A percentile compares a stretch with the other conserved stretches of the same genome.
These are phyloP conservation scores for Eristalis pertinax DNA, from an alignment of 2,888 invertebrate genomes.

Conservation along the genomic window DNA sequence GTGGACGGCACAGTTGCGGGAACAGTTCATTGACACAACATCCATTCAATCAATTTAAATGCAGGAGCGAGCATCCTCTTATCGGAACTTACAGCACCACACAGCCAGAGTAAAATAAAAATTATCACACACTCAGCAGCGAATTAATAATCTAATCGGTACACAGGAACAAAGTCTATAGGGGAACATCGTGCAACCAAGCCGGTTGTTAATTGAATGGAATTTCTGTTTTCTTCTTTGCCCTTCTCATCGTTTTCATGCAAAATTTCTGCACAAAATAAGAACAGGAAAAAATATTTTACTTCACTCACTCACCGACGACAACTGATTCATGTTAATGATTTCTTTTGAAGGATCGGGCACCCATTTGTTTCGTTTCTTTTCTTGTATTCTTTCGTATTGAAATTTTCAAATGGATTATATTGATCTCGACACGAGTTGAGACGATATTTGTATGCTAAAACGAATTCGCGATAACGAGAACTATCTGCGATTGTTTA, in stretches of 20 bases:
- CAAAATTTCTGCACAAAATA: constrained; percentile 35
- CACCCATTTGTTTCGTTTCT: constrained; percentile 26
- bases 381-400: constrained; percentile 5
- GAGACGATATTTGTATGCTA: background rate
- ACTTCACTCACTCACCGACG: constrained; percentile 65
- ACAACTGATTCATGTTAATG: constrained; percentile 67
- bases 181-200: constrained; percentile 11
- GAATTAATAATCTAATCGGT: constrained; percentile 15
- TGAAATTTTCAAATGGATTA: background rate
- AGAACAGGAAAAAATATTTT: constrained; percentile 9
- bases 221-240: background rate
- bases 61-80: constrained; percentile 31
- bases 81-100: constrained; percentile 51
- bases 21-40: constrained; percentile 65
- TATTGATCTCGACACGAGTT: constrained; percentile 7
- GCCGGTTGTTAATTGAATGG: constrained; percentile 40
- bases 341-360: constrained; percentile 53
- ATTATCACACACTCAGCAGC: constrained; percentile 33
- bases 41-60: constrained; percentile 4
- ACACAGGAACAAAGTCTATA: constrained; percentile 28
- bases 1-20: constrained; percentile 12
- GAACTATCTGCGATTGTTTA: constrained; percentile 12
- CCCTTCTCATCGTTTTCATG: background rate
- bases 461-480: constrained; percentile 11
- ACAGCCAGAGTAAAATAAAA: constrained; percentile 5